These are phyloP conservation scores for Ormyrus pomaceus DNA, from an alignment of 2,888 invertebrate species.

Conservation along the genomic window DNA sequence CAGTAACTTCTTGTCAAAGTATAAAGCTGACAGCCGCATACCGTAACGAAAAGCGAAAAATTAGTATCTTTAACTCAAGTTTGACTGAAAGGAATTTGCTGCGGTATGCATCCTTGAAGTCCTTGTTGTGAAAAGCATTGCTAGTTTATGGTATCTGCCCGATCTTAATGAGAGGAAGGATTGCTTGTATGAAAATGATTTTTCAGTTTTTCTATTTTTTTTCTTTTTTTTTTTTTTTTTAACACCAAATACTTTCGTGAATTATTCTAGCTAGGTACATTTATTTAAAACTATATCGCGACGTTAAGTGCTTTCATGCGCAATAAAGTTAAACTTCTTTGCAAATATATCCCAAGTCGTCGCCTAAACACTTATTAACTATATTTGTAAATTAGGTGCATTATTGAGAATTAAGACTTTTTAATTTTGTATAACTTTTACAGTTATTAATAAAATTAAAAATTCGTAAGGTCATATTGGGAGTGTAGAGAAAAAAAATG, in stretches of 20 bases:
- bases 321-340: slow-evolving; percentile 43
- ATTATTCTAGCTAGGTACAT: slow-evolving; percentile 52
- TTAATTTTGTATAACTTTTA: slow-evolving; percentile 57
- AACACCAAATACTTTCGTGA: slow-evolving; percentile 54
- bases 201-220: slow-evolving; percentile 35
- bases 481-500: slow-evolving; percentile 35
- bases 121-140: slow-evolving; percentile 24
- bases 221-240: slow-evolving; percentile 38
- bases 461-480: slow-evolving; percentile 53
- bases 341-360: slow-evolving; percentile 39
- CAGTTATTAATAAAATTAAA: slow-evolving; percentile 52
- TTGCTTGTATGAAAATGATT: slow-evolving; percentile 42
- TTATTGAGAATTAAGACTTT: slow-evolving; percentile 56
- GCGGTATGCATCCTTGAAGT: slow-evolving; percentile 25
- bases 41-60: slow-evolving; percentile 40
- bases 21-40: slow-evolving; percentile 37
- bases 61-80: slow-evolving; percentile 43
- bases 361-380: slow-evolving; percentile 48
- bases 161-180: slow-evolving; percentile 31
- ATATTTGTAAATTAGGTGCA: slow-evolving; percentile 53
- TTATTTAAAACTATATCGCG: slow-evolving; percentile 49
- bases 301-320: slow-evolving; percentile 45
- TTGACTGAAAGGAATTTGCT: slow-evolving; percentile 30
- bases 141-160: slow-evolving; percentile 46
- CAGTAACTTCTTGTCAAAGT: slow-evolving; percentile 44